A percentile compares a stretch with the other conserved stretches of the same genome.
phyloP scores from a whole-genome alignment of 2,797 vertebrate genomes.

The Sebastolobus altivelis region DNA sequence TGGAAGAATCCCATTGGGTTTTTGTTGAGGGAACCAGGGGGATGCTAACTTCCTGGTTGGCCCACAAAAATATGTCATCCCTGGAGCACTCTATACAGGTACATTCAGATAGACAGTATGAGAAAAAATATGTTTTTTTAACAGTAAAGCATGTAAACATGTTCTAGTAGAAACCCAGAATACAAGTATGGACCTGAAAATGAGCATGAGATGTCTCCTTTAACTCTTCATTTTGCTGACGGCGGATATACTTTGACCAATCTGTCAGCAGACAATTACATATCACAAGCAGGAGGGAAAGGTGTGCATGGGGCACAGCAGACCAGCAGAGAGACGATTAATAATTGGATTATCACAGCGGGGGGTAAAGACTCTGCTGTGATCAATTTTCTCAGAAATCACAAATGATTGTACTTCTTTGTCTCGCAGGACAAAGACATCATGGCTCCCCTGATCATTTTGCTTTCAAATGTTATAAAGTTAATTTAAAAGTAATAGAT shows the following conservation, averaged over 20 bases:
- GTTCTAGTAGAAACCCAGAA: background rate
- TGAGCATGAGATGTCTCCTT: background rate
- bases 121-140: background rate
- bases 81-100: background rate
- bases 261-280: background rate
- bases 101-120: background rate
- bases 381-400: conserved; percentile 20
- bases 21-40: too few species aligned
- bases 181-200: background rate
- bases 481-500: background rate
- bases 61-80: too few species aligned
- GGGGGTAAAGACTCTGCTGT: conserved; percentile 1
- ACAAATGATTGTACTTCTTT: background rate
- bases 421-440: background rate
- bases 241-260: background rate
- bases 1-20: too few species aligned
- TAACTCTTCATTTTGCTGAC: background rate
- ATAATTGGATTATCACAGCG: conserved; percentile 15
- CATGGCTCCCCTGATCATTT: background rate
- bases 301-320: background rate
- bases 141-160: background rate
- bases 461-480: background rate
- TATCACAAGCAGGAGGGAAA: conserved; percentile 4
- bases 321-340: conserved; percentile 3
- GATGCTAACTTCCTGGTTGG: too few species aligned